phyloP scores from a whole-genome alignment of 2,888 invertebrate genomes.

The Dasysyrphus tricinctus region DNA sequence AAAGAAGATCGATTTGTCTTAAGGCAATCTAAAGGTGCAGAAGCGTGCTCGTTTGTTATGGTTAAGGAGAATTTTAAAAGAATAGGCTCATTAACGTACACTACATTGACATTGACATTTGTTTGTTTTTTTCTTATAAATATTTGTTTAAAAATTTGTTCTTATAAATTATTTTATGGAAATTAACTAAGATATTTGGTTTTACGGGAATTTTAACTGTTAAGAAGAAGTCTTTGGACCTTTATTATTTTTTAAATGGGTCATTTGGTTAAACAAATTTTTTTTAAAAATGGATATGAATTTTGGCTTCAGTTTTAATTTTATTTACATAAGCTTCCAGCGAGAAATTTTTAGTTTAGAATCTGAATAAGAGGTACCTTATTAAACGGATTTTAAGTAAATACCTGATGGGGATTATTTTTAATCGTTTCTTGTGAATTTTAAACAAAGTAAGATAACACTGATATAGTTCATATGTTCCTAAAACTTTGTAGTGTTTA shows the following conservation, averaged over 20 bases:
- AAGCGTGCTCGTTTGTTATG: slow-evolving; percentile 19
- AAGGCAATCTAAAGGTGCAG: not conserved
- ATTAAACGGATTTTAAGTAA: not conserved
- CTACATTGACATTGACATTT: not conserved
- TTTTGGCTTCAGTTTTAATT: not conserved
- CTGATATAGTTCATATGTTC: no score
- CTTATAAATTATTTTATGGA: not conserved
- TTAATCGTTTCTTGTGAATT: no score
- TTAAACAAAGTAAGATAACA: no score
- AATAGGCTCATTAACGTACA: slow-evolving; percentile 10
- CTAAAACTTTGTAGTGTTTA: no score
- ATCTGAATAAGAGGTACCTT: not conserved
- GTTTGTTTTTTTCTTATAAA: not conserved
- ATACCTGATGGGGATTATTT: not conserved
- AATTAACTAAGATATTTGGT: not conserved
- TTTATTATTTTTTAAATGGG: not conserved
- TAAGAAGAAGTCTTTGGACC: not conserved
- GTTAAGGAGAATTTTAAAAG: not conserved
- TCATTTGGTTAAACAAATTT: not conserved
- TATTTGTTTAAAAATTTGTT: not conserved
- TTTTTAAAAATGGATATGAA: not conserved
- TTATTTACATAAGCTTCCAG: not conserved
- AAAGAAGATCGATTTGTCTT: not conserved
- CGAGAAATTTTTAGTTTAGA: not conserved
- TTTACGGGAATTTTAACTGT: slow-evolving; percentile 22